Conservation (phyloP, 2,113 vertebrate species). For the Calyptomena viridis region DNA sequence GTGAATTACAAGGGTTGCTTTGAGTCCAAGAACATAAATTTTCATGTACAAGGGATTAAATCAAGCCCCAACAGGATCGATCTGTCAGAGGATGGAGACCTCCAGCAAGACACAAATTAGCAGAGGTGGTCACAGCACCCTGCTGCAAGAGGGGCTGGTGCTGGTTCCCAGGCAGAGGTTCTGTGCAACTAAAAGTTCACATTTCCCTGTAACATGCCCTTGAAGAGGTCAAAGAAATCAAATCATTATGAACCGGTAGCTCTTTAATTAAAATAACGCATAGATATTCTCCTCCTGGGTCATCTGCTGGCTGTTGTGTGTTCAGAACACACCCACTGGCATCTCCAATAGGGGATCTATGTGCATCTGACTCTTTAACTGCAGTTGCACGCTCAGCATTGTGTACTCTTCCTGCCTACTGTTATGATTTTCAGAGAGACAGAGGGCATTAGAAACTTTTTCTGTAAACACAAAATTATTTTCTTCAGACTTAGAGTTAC, state of each 20-base stretch:
- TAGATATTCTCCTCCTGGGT: not conserved
- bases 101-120: constrained; percentile 23
- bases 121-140: not conserved
- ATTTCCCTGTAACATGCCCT: not conserved
- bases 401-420: not conserved
- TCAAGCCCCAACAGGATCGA: not conserved
- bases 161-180: not conserved
- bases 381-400: not conserved
- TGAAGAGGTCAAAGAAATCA: not conserved
- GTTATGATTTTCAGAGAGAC: not conserved
- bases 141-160: not conserved
- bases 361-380: not conserved
- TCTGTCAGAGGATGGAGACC: not conserved
- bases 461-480: not conserved
- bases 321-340: not conserved
- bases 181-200: not conserved
- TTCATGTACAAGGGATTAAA: constrained; percentile 40
- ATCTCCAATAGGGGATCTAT: not conserved
- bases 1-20: constrained; percentile 30
- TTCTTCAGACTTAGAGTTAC: not conserved
- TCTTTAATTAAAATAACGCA: constrained; percentile 1
- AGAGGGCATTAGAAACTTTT: not conserved
- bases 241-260: not conserved
- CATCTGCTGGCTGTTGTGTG: not conserved
- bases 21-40: constrained; percentile 51